phyloP scores from a whole-genome alignment of 2,888 invertebrate genomes.

The Branchellion lobata region DNA sequence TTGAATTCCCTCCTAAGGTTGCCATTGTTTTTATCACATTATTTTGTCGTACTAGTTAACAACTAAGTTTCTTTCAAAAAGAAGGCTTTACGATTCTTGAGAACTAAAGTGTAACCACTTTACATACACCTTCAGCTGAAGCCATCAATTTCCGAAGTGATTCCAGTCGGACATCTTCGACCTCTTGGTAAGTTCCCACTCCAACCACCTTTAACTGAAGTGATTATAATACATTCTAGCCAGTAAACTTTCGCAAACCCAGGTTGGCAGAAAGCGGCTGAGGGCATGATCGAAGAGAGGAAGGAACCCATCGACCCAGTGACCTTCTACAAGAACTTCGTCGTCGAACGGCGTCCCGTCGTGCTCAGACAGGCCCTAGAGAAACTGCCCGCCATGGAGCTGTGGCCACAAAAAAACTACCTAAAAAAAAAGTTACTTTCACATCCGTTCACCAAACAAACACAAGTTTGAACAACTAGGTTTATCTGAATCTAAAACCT shows the following conservation, averaged over 20 bases:
- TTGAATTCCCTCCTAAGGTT: constrained; percentile 55
- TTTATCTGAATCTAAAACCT: too few species aligned
- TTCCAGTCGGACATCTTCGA: constrained; percentile 59
- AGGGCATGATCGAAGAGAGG: constrained; percentile 55
- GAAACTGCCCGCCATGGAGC: constrained; percentile 54
- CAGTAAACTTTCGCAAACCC: not conserved
- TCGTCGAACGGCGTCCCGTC: constrained; percentile 55
- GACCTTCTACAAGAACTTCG: constrained; percentile 57
- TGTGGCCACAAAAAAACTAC: constrained; percentile 58
- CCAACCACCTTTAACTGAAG: not conserved
- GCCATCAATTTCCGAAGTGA: constrained; percentile 47
- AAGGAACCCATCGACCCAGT: constrained; percentile 54
- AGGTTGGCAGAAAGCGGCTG: constrained; percentile 60
- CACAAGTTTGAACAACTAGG: too few species aligned
- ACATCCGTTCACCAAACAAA: not conserved
- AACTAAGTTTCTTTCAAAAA: too few species aligned
- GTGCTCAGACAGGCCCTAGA: constrained; percentile 56
- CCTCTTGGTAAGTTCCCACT: constrained; percentile 56
- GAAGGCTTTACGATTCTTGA: too few species aligned
- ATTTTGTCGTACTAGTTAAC: too few species aligned
- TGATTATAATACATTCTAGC: too few species aligned
- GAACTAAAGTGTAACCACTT: too few species aligned
- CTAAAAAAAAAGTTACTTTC: constrained; percentile 53
- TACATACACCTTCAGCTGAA: not conserved
- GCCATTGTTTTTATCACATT: not conserved